Base-by-base conservation (phyloP, 2,113 vertebrate genomes). In the Labrus mixtus region DNA sequence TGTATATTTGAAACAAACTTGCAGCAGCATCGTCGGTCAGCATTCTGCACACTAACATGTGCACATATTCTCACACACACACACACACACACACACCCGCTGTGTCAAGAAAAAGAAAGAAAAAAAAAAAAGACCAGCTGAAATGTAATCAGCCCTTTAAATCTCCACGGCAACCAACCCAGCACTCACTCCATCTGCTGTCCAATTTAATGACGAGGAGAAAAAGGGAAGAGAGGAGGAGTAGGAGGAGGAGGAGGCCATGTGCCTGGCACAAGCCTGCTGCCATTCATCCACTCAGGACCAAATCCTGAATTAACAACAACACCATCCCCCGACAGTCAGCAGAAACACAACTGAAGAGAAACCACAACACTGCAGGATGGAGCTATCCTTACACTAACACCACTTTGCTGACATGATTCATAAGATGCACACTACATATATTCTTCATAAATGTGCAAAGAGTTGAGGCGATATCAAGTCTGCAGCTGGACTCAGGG, bases 111-210 rank as follows among this genome's bases (percentile, higher is more conserved):
- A 33, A 33, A 33, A 33, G 48, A 41, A 2, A 51, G 46, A 45
- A 43, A 80, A 73, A 55, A 19, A 56, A 50, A 20, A 22, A 19
- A 36, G 58, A 57, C 66, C 76, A 84, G 81, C 87, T 82, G 78
- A 91, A 83, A 78, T 1, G 29, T 55, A 85, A 82, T 82, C 72
- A 82, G 36, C 76, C 58, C 83, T 90, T 84, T 78, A 85, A 85
- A 85, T 92, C 90, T 88, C 88, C 87, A 87, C 54, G 45, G 89
- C 86, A 90, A 92, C 88, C 75, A 59, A n/a, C 70, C 85, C 75
- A 48, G 67, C 79, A 78, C 79, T 87, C 72, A 33, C 76, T 91
- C 88, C 92, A 93, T 93, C 93, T 94, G 93, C 92, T 90, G 82
- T 74, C 66, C 83, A 82, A 75, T 86, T 89, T 88, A 92, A 89